A percentile compares a stretch with the other conserved stretches of the same genome.
These are phyloP conservation scores for Palaemon carinicauda DNA, from an alignment of 1,140 invertebrate species.

Conservation along the genomic window DNA sequence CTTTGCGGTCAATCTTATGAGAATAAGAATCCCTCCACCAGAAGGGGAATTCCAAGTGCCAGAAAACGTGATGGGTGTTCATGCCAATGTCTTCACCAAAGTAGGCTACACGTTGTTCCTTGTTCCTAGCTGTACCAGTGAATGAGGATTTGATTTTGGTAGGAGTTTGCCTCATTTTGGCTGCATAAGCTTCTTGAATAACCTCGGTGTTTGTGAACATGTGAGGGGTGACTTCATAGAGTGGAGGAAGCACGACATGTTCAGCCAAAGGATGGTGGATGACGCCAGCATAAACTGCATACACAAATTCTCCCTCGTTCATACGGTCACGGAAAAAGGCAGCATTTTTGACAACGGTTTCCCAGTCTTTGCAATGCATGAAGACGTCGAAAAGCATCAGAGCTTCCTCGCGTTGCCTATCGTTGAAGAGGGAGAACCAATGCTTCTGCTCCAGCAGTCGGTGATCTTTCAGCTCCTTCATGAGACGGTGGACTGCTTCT, in stretches of 20 bases:
- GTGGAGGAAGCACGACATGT: too few relatives aligned
- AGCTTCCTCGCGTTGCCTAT: not conserved
- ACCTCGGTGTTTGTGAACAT: too few relatives aligned
- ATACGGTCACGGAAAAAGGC: too few relatives aligned
- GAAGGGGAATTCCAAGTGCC: slow-evolving; percentile 67
- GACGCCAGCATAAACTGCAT: too few relatives aligned
- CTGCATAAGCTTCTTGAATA: slow-evolving; percentile 60
- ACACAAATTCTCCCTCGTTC: too few relatives aligned
- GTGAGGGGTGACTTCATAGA: too few relatives aligned
- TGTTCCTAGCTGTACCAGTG: slow-evolving; percentile 55
- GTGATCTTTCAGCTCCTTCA: too few relatives aligned
- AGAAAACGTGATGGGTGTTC: slow-evolving; percentile 74
- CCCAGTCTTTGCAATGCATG: not conserved
- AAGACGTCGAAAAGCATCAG: not conserved
- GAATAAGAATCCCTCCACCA: too few relatives aligned
- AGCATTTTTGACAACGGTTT: not conserved
- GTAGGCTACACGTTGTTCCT: slow-evolving; percentile 67
- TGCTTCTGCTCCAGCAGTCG: not conserved
- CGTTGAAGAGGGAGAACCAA: not conserved
- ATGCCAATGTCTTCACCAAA: slow-evolving; percentile 76
- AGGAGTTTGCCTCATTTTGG: slow-evolving; percentile 63
- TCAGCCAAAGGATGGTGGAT: too few relatives aligned
- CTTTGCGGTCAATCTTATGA: too few relatives aligned
- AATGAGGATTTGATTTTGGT: not conserved
- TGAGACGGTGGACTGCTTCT: too few relatives aligned